These are phyloP conservation scores for Sorex fumeus DNA, from an alignment of 2,113 vertebrate species.

Conservation along the genomic window DNA sequence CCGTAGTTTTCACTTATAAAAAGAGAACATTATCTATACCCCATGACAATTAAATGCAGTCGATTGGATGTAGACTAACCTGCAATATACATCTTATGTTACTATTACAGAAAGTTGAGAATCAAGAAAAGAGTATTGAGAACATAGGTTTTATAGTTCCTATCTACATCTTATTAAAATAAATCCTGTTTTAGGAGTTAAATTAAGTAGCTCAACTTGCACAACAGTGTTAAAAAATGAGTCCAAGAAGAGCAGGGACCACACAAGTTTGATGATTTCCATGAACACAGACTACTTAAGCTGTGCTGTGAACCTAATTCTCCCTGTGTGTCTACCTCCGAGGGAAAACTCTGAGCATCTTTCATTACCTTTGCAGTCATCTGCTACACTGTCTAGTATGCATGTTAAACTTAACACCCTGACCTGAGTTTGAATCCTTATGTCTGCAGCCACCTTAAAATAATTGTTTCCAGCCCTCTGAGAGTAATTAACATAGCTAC, in stretches of 20 bases:
- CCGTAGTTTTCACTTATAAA: too few species aligned
- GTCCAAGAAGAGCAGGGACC: background rate
- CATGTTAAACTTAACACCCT: background rate
- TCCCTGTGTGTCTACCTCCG: fast-evolving
- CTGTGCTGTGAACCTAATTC: background rate
- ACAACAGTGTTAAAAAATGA: background rate
- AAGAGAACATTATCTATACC: too few species aligned
- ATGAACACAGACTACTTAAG: background rate
- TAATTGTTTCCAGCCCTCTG: background rate
- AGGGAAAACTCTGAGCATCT: background rate
- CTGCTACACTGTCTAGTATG: background rate
- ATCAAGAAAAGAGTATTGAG: too few species aligned
- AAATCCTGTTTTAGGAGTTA: background rate
- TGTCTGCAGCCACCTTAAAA: background rate
- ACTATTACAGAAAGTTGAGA: too few species aligned
- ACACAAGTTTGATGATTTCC: background rate
- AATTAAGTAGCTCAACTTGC: background rate
- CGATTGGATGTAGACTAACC: too few species aligned
- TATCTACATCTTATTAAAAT: background rate
- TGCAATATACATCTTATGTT: too few species aligned
- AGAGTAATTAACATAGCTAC: background rate
- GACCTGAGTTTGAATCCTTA: background rate
- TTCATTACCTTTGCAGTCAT: background rate
- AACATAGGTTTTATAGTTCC: background rate
- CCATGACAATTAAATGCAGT: too few species aligned